A percentile compares a stretch with the other conserved stretches of the same genome.
phyloP scores from a whole-genome alignment of 1,140 invertebrate species.

The Drosophila nebulosa region DNA sequence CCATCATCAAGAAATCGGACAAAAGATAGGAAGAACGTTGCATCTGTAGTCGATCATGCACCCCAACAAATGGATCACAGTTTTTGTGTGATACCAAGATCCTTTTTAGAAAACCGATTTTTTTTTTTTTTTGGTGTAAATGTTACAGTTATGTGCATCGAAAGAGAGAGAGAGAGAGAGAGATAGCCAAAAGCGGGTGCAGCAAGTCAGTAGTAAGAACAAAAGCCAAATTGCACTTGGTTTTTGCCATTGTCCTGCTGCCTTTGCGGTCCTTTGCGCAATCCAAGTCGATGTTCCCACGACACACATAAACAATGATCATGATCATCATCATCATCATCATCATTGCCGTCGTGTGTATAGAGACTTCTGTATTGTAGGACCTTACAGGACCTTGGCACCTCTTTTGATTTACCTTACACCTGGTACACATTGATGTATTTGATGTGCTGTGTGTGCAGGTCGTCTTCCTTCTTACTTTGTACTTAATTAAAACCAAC shows the following conservation, averaged over 20 bases:
- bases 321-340: background rate
- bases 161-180: no score
- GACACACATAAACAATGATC: slow-evolving; percentile 9
- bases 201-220: slow-evolving; percentile 30
- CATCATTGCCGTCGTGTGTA: background rate
- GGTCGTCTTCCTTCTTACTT: slow-evolving; percentile 46
- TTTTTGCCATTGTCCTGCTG: slow-evolving; percentile 9
- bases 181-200: slow-evolving; percentile 58
- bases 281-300: slow-evolving; percentile 63
- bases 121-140: slow-evolving; percentile 17
- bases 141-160: slow-evolving; percentile 40
- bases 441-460: slow-evolving; percentile 41
- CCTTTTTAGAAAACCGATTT: slow-evolving; percentile 6
- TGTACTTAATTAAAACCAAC: slow-evolving; percentile 61
- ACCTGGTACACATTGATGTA: slow-evolving; percentile 42
- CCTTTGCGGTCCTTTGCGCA: slow-evolving; percentile 67
- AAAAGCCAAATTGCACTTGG: slow-evolving; percentile 72
- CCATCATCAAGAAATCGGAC: background rate
- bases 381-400: slow-evolving; percentile 23
- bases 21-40: background rate
- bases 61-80: background rate
- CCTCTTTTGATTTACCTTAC: slow-evolving; percentile 56
- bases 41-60: background rate
- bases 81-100: slow-evolving; percentile 15
- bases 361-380: slow-evolving; percentile 30